Evolutionary conservation across 2,113 vertebrate species (phyloP), one percentile per base, ranked within the genome.

Genomic region (Lagopus leucura): DNA sequence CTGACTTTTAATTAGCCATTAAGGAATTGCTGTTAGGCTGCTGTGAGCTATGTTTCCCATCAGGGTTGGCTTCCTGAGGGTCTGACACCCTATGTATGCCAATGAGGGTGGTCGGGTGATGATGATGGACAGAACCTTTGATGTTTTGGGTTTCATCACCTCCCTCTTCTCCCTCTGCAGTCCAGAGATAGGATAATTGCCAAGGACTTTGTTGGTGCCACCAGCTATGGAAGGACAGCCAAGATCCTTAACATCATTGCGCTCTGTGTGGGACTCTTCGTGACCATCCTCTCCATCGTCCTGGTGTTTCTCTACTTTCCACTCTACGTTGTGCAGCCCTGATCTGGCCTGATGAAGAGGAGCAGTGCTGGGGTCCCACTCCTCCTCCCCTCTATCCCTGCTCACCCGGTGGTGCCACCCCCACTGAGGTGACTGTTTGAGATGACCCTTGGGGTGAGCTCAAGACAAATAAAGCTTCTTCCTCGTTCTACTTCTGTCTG

Each of bases 281-380:
- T 0, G 5, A 13, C 6, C 86, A 52, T 60, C 36, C 1, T 22
- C 10, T 0, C 2, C 2, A 8, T 81, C 12, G 17, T 66, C 40
- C 19, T 66, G 30, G 8, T 66, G 42, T 3, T 42, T 8, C 12
- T 43, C 40, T 66, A 43, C 40, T 2, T 21, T 6, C 40, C 64
- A 3, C 4, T 32, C 55, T 32, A 32, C 19, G 0, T 8, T 11
- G 10, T 8, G 18, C 11, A 8, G 18, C 36, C 36, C 16, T 64
- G 38, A 64, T 27, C 61, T 13, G 16, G 10, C 16, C 19, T 24
- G 6, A 24, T 7, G 2, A 19, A 65, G 10, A 28, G 48, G 18
- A 28, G 57, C 3, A 1, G n/a, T 38, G 32, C 45, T 6, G 2
- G 1, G 3, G 47, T 48, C 22, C 38, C 5, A 0, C 3, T n/a